Evolutionary conservation across 2,888 invertebrate genomes (phyloP), one percentile per base, ranked within the genome.

Genomic region (Aphrophora alni): DNA sequence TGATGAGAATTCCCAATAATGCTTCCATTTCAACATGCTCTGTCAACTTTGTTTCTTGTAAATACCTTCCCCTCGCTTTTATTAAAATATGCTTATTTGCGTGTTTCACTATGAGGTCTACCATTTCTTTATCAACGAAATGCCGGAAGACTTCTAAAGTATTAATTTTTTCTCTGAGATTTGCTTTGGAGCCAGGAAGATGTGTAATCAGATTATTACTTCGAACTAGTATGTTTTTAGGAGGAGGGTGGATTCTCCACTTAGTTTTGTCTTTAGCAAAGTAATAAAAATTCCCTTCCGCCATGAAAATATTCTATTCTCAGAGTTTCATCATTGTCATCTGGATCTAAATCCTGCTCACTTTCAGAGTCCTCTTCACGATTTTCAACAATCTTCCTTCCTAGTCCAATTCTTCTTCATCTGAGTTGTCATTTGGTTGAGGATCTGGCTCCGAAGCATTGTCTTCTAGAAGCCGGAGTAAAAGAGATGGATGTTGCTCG

Each of bases 261-360:
- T 70, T 24, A 70, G 70, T 70, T n/a, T 33, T 26, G 44, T 59
- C 75, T n/a, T 75, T 12, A 75, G 44, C 44, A 44, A 44, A 44
- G 14, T 44, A 44, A 44, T 44, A 44, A 44, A 44, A 44, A 44
- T 10, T 44, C 44, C 44, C 44, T 44, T 12, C 44, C 44, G 10
- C 44, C 44, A 44, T 44, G 44, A 44, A 44, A 44, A 14, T 44
- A 44, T 10, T 44, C 44, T 44, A 12, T 10, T 44, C 44, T 44
- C 44, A 44, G 44, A 44, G 14, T 14, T 14, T 44, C 12, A 12
- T 44, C 44, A 44, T 44, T 44, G 12, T 44, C 44, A 44, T 44
- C 44, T 12, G 44, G 12, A 14, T 44, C 44, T 44, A 44, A 44
- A 12, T 44, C 44, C 44, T 44, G 44, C 14, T 44, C 44, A 44